A percentile compares a stretch with the other conserved stretches of the same genome.
phyloP scores from a whole-genome alignment of 2,113 vertebrate species.

The Pithys albifrons region DNA sequence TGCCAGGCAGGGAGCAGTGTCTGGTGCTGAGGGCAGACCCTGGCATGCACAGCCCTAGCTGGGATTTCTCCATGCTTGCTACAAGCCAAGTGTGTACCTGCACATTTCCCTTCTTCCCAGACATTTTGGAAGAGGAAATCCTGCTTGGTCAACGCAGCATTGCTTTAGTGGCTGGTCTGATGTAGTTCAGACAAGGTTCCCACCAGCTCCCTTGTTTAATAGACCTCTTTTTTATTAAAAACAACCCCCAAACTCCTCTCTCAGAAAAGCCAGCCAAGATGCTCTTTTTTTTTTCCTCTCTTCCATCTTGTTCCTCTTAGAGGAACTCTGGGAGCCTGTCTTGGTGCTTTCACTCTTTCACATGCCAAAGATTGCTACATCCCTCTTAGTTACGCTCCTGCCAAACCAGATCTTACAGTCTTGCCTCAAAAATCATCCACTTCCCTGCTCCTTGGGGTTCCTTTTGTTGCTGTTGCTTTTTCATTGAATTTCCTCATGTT shows the following conservation, averaged over 20 bases:
- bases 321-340: constrained; percentile 25
- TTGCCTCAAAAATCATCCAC: constrained; percentile 59
- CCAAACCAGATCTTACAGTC: constrained; percentile 47
- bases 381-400: constrained; percentile 1
- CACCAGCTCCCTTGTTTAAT: constrained; percentile 30
- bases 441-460: constrained; percentile 64
- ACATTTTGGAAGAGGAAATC: neutral
- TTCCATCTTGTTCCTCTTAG: constrained; percentile 61
- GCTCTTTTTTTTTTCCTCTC: neutral
- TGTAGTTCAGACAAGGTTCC: constrained; percentile 33
- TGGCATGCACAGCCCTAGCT: neutral
- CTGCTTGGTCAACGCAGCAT: neutral
- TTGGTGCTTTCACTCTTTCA: constrained; percentile 57
- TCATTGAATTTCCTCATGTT: constrained; percentile 58
- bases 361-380: constrained; percentile 58
- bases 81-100: neutral
- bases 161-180: constrained; percentile 17
- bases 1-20: neutral
- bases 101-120: neutral
- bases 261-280: constrained; percentile 43
- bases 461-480: constrained; percentile 65
- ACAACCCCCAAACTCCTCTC: constrained; percentile 10
- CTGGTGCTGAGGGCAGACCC: neutral
- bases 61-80: neutral
- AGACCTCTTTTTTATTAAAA: constrained; percentile 29